Percentiles rank a stretch among this genome's conserved stretches.
Conservation (phyloP, 2,888 invertebrate species). For the Synanthedon andrenaeformis region DNA sequence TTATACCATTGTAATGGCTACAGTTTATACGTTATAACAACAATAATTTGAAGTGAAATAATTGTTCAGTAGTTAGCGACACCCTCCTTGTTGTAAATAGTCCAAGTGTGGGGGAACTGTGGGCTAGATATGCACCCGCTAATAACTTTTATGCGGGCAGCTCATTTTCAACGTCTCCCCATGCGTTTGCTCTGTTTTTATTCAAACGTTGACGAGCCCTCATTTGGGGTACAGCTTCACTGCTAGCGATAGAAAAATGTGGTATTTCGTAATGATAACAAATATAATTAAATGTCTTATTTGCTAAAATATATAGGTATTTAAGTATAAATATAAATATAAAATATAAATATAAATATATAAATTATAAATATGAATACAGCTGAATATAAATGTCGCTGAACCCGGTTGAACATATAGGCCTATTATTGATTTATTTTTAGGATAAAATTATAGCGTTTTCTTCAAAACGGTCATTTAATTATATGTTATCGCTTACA, state of each 20-base stretch:
- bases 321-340: too few species aligned
- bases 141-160: constrained; percentile 58
- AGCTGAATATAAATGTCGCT: too few species aligned
- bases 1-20: too few species aligned
- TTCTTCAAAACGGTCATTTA: too few species aligned
- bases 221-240: constrained; percentile 9
- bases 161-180: constrained; percentile 25
- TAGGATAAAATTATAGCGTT: too few species aligned
- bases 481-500: too few species aligned
- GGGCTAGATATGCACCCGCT: constrained; percentile 58
- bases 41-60: constrained; percentile 1
- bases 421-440: too few species aligned
- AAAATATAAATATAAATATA: too few species aligned
- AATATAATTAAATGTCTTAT: too few species aligned
- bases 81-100: constrained; percentile 54
- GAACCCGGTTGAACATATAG: too few species aligned
- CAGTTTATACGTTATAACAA: background rate
- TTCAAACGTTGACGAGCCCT: constrained; percentile 32
- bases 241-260: background rate
- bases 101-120: constrained; percentile 37
- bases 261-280: background rate
- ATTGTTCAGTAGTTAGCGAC: constrained; percentile 19
- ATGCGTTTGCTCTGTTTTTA: constrained; percentile 16
- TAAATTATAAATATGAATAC: too few species aligned
- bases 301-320: too few species aligned